Conservation (phyloP, 1,140 invertebrate species). For the Stegodyphus dumicola region DNA sequence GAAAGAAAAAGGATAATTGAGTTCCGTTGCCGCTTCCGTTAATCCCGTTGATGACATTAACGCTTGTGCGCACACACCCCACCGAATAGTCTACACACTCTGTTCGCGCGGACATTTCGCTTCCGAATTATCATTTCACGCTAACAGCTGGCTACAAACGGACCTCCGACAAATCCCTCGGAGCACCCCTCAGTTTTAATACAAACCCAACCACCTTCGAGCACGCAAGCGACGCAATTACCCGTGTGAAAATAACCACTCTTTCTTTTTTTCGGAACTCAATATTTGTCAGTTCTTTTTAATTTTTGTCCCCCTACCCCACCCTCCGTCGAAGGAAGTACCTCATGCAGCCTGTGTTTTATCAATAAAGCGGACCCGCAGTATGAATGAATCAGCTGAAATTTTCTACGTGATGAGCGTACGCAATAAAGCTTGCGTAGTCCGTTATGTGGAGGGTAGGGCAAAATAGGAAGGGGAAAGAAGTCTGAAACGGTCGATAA, state of each 20-base stretch:
- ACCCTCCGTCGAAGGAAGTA: background rate
- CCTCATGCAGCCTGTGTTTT: background rate
- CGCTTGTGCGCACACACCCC: conserved; percentile 1
- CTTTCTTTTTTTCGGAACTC: background rate
- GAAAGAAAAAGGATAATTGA: conserved; percentile 19
- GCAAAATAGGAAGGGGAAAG: too few species aligned
- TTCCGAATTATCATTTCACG: conserved; percentile 45
- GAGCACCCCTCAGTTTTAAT: background rate
- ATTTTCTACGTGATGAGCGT: background rate
- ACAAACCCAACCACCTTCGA: background rate
- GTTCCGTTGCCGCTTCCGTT: conserved; percentile 50
- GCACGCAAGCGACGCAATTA: conserved; percentile 32
- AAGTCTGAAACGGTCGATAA: background rate
- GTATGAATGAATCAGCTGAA: conserved; percentile 15
- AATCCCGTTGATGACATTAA: conserved; percentile 51
- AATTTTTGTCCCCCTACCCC: too few species aligned
- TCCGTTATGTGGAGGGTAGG: background rate
- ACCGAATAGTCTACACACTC: background rate
- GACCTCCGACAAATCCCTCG: too few species aligned
- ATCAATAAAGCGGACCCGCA: conserved; percentile 16
- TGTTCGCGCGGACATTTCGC: background rate
- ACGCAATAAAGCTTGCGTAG: background rate
- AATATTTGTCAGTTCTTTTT: too few species aligned
- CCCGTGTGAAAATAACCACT: conserved; percentile 24
- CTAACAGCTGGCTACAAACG: conserved; percentile 22